Base-by-base conservation (phyloP, 1,140 invertebrate species). In the Hycleus phaleratus region DNA sequence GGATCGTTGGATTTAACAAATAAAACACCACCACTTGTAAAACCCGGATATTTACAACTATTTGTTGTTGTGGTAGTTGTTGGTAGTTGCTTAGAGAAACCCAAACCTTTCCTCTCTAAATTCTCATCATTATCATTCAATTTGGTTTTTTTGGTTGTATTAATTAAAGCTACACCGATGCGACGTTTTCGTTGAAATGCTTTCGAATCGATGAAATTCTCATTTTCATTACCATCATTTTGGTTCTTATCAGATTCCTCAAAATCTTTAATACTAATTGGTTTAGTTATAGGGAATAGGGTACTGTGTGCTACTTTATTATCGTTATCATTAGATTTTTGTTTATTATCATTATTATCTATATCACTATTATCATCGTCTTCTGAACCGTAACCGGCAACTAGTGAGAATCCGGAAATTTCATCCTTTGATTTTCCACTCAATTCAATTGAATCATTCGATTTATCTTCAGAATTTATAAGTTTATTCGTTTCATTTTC, bases 311-410 rank as follows among this genome's bases (percentile, higher is more conserved):
- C 46, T 39, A 47, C 18, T 47, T 55, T 54, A 11, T 12, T 45
- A 24, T 54, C 44, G 18, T 32, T 32, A 32, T 32, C 7, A 4
- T 32, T 7, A 32, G 32, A 32, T 32, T 4, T 32, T 32, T 32
- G 32, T 32, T 32, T 7, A 32, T 32, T 32, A 32, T 32, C 7
- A 1, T 5, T 7, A 32, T 7, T 32, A 32, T 32, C 18, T 51
- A 59, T 56, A 47, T 66, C 57, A 10, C 46, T 54, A 49, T 79
- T 75, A 6, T 79, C 75, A 26, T 81, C 79, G 26, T 67, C 67
- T n/a, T 81, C 79, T 3, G 78, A 79, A 57, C 80, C 78, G 49
- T 82, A 81, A 44, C 79, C 78, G 26, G 80, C 78, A n/a, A 82
- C 77, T 32, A 82, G 65, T 1, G 80, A 79, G 50, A 80, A 73